Conservation (phyloP, 2,113 vertebrate species). For the human region DNA sequence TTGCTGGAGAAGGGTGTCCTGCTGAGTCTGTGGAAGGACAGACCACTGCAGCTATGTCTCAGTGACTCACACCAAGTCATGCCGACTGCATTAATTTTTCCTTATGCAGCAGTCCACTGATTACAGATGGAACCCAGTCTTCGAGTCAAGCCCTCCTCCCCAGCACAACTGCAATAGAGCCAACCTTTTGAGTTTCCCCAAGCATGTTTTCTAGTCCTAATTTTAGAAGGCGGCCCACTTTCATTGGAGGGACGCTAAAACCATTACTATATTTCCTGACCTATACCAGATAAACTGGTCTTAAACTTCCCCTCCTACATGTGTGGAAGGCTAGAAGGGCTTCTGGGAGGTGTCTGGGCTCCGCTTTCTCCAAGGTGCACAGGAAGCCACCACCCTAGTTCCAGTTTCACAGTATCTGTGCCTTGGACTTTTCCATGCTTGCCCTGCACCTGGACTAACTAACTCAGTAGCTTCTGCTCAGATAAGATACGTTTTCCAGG, state of each 20-base stretch:
- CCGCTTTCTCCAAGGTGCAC: background rate
- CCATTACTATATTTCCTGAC: background rate
- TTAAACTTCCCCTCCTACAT: background rate
- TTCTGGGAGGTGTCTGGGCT: background rate
- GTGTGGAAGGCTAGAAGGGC: background rate
- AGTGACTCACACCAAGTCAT: background rate
- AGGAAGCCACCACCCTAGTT: background rate
- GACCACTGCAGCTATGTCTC: background rate
- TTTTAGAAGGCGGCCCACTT: background rate
- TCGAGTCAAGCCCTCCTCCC: background rate
- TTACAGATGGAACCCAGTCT: background rate
- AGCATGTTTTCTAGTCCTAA: background rate
- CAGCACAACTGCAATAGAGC: background rate
- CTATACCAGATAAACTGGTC: background rate
- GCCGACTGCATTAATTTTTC: rapidly evolving
- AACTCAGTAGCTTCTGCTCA: background rate
- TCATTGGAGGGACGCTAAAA: background rate
- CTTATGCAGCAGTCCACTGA: background rate
- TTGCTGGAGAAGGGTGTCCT: background rate
- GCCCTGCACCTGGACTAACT: background rate
- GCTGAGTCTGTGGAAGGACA: background rate
- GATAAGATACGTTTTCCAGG: background rate
- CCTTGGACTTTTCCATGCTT: background rate
- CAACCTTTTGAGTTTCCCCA: background rate
- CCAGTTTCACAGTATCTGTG: background rate